These are phyloP conservation scores for Suncus etruscus DNA, from an alignment of 2,113 vertebrate species.

Conservation along the genomic window DNA sequence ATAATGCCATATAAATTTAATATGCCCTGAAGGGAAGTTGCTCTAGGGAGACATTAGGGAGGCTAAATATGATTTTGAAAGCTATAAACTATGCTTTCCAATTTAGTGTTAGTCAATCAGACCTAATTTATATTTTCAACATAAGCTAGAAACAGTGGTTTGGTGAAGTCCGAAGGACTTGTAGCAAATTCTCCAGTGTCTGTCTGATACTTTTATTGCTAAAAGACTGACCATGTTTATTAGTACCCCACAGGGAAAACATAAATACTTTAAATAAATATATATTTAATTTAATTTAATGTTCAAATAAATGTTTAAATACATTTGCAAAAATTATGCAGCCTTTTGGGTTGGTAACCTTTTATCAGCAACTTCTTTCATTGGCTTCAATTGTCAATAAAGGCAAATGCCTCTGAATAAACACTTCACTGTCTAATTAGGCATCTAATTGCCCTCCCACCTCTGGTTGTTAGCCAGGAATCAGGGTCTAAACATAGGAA, in stretches of 20 bases:
- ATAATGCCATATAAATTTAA: slow-evolving; percentile 76
- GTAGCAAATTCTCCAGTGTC: slow-evolving; percentile 39
- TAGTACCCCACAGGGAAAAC: background rate
- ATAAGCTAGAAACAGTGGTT: slow-evolving; percentile 50
- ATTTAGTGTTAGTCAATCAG: slow-evolving; percentile 74
- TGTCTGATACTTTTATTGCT: slow-evolving; percentile 54
- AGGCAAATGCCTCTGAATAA: background rate
- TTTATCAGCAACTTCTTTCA: background rate
- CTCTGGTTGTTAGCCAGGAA: background rate
- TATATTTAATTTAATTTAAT: too few relatives aligned
- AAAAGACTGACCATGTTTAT: slow-evolving; percentile 31
- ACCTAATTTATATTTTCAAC: slow-evolving; percentile 75
- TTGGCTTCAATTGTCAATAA: background rate
- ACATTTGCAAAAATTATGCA: slow-evolving; percentile 31
- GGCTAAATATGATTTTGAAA: slow-evolving; percentile 75
- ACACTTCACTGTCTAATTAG: slow-evolving; percentile 47
- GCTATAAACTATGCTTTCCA: slow-evolving; percentile 71
- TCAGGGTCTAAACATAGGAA: background rate
- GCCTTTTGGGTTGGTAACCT: slow-evolving; percentile 31
- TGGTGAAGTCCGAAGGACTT: slow-evolving; percentile 62
- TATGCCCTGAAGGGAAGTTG: slow-evolving; percentile 72
- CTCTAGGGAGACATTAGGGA: slow-evolving; percentile 65
- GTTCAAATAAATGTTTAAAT: background rate
- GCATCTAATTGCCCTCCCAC: background rate
- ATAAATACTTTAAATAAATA: background rate